A percentile compares a stretch with the other conserved stretches of the same genome.
phyloP scores from a whole-genome alignment of 2,113 vertebrate genomes.

The Grammomys surdaster region DNA sequence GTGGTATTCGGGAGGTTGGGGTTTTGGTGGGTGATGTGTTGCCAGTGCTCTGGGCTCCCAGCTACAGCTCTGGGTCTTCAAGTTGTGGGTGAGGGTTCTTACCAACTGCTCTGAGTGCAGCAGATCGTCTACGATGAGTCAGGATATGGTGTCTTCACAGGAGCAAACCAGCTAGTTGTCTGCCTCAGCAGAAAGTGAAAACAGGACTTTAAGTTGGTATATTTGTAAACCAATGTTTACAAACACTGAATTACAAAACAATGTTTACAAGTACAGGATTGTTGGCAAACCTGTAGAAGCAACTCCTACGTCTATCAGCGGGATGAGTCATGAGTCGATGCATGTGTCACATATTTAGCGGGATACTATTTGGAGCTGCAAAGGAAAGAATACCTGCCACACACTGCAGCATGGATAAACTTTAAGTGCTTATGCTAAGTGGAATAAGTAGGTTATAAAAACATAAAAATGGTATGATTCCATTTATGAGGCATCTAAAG shows the following conservation, averaged over 20 bases:
- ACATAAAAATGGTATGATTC: not conserved
- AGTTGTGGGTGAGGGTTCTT: no score
- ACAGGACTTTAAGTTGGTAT: not conserved
- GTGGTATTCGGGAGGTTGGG: no score
- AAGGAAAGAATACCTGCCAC: not conserved
- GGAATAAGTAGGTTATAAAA: conserved; percentile 32
- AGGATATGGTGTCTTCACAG: no score
- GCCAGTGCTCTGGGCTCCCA: no score
- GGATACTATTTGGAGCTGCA: not conserved
- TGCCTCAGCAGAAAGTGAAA: not conserved
- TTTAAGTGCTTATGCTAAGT: conserved; percentile 18
- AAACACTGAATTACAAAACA: not conserved
- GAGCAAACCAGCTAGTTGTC: no score
- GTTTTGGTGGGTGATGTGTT: no score
- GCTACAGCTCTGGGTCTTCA: no score
- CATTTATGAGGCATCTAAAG: not conserved
- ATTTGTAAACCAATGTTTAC: not conserved
- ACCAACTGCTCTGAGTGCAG: no score
- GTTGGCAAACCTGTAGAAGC: not conserved
- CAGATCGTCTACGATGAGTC: no score
- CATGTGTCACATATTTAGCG: not conserved
- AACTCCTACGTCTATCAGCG: not conserved
- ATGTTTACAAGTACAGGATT: not conserved
- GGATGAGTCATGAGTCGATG: not conserved
- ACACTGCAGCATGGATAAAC: not conserved